Base-by-base conservation (phyloP, 2,113 vertebrate species). In the Atherinomorus stipes region DNA sequence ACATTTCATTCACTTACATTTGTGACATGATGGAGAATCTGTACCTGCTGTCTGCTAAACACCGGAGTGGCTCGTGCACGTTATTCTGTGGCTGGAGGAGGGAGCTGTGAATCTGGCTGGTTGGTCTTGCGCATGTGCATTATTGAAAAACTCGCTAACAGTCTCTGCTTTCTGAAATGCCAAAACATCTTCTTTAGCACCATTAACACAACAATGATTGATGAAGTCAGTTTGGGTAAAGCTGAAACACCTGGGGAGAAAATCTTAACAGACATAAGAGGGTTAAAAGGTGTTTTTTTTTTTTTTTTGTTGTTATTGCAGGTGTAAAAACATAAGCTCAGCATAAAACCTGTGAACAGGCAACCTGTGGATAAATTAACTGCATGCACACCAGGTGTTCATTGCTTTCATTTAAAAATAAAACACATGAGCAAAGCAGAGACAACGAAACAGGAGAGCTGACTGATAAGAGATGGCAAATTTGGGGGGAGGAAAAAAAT, bases 291-390 rank as follows among this genome's bases (percentile, higher is more conserved):
- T 7, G 23, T 74, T 64, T 16, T n/a, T 10, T 28, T 7, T 34
- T 74, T 64, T n/a, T 15, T 2, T 49, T 42, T 57, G 1, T 11
- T 23, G 13, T 38, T 45, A 10, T 3, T 23, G 18, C 42, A 11
- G 21, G 11, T 66, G 53, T 49, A 5, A n/a, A 56, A 67, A 19
- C 11, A 56, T n/a, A 34, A 49, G 21, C 28, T 56, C 23, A 71
- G 13, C 28, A 59, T 22, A 23, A 50, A 54, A 60, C 21, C 25
- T 31, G 34, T 38, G 12, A 76, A 57, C 51, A 58, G 23, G 19
- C 12, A 34, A 58, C 38, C 45, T 70, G 47, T 62, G 58, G 38
- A 73, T 40, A 65, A 31, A 66, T 68, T 44, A 71, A 23, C 23
- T 11, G 42, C 44, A 37, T 31, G 11, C 22, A 23, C 21, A 18